Evolutionary conservation across 2,888 invertebrate genomes (phyloP), one percentile per base, ranked within the genome.

Genomic region (Masnerella sp.): DNA sequence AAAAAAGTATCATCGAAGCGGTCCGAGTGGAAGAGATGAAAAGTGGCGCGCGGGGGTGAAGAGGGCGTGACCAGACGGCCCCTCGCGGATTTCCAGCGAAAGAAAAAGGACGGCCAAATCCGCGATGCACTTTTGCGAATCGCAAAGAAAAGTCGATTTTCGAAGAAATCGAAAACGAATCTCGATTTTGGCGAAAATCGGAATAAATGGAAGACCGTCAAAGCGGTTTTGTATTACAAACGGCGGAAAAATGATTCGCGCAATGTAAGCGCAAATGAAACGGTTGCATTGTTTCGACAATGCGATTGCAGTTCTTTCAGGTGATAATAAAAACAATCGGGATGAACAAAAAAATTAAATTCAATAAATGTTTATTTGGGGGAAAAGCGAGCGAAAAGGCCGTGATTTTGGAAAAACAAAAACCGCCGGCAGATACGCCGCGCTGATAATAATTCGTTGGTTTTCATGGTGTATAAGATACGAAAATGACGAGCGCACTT

Each of bases 51-150:
- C 76, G 76, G 75, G 80, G 81, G 80, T 79, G 81, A 80, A 73
- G 80, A 77, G 83, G 85, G 85, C 84, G 84, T 85, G 85, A 84
- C 83, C 81, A 80, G 80, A 80, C 80, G 81, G 79, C 81, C 83
- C 82, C 81, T 81, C 79, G 79, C 79, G 82, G 82, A 81, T 84
- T 83, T 80, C 80, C 77, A 81, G 80, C 81, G 82, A 81, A 79
- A 81, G 80, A 79, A 82, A 79, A 80, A 82, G 79, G 77, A 80
- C 72, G 73, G 68, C 45, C 49, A 54, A 43, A 65, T 67, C 34
- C 18, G 56, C 49, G 43, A 32, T 56, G 62, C 51, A 45, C 17
- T 47, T 20, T 64, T 58, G 40, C 42, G 40, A 61, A 54, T 12
- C 51, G 68, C 47, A 45, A 51, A 69, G 68, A 61, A 59, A 56